These are phyloP conservation scores for Plecturocebus donacophilus DNA, from an alignment of 2,113 vertebrate genomes.

Conservation along the genomic window DNA sequence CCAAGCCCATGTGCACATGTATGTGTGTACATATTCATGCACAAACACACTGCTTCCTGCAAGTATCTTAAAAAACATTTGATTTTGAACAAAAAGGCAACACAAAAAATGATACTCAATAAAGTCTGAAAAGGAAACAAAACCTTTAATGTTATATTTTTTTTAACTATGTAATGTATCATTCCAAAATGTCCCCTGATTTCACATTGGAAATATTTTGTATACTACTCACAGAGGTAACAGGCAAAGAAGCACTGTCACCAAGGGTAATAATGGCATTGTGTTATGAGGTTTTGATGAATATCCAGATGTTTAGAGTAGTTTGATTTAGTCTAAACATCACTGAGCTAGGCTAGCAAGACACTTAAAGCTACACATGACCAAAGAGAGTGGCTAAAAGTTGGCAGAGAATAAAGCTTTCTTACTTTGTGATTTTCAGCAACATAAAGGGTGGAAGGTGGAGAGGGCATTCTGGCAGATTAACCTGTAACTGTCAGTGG, in stretches of 20 bases:
- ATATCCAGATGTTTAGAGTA: background rate
- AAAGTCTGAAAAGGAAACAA: background rate
- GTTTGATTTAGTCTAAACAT: background rate
- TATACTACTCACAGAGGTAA: background rate
- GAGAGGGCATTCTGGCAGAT: constrained; percentile 42
- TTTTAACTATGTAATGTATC: background rate
- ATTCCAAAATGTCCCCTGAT: background rate
- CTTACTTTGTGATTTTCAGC: background rate
- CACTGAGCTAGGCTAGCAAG: background rate
- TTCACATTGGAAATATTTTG: background rate
- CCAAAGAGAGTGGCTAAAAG: background rate
- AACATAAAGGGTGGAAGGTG: background rate
- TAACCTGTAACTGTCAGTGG: constrained; percentile 80
- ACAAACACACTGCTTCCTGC: background rate
- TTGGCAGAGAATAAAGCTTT: background rate
- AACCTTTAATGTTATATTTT: background rate
- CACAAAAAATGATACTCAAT: background rate
- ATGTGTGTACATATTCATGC: background rate
- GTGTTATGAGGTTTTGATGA: background rate
- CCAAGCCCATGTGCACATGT: background rate
- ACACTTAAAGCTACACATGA: background rate
- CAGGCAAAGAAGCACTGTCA: background rate
- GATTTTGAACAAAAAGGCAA: constrained; percentile 36
- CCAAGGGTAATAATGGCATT: background rate
- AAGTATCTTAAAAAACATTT: background rate